Evolutionary conservation across 2,888 invertebrate species (phyloP), one percentile per base, ranked within the genome.

Genomic region (Dysmachus trigonus): DNA sequence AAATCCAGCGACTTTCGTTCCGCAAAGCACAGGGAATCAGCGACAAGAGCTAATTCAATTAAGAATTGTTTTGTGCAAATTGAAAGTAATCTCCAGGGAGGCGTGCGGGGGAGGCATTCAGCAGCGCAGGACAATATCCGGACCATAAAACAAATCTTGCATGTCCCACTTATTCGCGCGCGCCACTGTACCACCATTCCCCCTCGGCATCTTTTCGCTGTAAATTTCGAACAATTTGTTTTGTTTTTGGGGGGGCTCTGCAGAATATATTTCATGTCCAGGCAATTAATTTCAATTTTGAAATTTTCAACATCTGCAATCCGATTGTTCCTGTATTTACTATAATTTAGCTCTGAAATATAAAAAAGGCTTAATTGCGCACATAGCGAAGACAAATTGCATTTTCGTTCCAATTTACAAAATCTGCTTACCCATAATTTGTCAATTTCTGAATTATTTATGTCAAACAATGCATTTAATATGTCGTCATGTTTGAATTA

Each of bases 201-300:
- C 83, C 38, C 72, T 33, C 72, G 72, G 41, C 30, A 72, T 83
- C 33, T 83, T 22, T 38, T 27, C 83, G n/a, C 83, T 53, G 83
- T 83, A 72, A 83, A 83, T 83, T 82, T 83, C 22, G 83, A 72
- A 72, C 72, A 83, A 83, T 83, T 83, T 38, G 83, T 18, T 72
- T n/a, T n/a, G n/a, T n/a, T n/a, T n/a, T n/a, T n/a, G n/a, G n/a
- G n/a, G 38, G 72, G 41, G 72, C 71, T 83, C 83, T 72, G 83
- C 83, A 72, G 71, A 71, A 72, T 72, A 83, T 83, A 83, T 83
- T 83, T 83, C 83, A 83, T 83, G 83, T 83, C 41, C 83, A 38
- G 38, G 83, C 83, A 83, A 83, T 83, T 83, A 83, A 83, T 83
- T 83, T 83, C 83, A 83, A 83, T 83, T 83, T 83, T 83, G 83